A percentile compares a stretch with the other conserved stretches of the same genome.
Evolutionary conservation across 2,888 invertebrate genomes (phyloP).

Genomic region (Parascotia fuliginaria): DNA sequence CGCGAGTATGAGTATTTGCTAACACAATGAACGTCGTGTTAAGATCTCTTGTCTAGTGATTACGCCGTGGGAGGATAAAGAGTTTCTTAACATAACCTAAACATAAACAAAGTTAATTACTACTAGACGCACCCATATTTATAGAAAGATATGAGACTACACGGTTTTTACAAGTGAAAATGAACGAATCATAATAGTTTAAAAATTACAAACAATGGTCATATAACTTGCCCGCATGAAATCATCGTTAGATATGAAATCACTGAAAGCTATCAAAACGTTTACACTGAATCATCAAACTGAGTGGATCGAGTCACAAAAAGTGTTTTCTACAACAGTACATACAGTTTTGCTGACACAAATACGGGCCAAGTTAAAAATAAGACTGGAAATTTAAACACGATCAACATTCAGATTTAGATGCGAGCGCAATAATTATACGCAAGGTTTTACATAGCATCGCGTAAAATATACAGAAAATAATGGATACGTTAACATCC

Average conservation of each 20-base stretch:
- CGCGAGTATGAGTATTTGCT: too few species aligned
- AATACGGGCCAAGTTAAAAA: constrained; percentile 59
- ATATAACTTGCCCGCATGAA: constrained; percentile 30
- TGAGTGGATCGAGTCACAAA: constrained; percentile 13
- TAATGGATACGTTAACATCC: too few species aligned
- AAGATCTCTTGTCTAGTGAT: constrained; percentile 15
- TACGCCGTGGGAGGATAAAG: constrained; percentile 13
- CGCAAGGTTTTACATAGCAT: constrained; percentile 4
- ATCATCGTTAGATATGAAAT: constrained; percentile 43
- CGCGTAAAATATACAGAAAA: too few species aligned
- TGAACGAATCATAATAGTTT: not conserved
- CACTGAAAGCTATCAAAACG: constrained; percentile 37
- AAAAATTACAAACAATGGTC: not conserved
- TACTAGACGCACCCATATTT: not conserved
- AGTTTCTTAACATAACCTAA: not conserved
- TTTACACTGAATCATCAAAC: constrained; percentile 29
- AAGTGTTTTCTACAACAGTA: constrained; percentile 37
- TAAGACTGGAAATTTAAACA: constrained; percentile 52
- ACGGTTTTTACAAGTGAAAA: not conserved
- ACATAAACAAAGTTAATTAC: constrained; percentile 12
- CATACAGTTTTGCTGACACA: constrained; percentile 52
- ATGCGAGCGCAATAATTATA: constrained; percentile 30
- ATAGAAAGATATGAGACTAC: not conserved
- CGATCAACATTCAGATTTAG: constrained; percentile 45
- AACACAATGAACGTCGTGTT: constrained; percentile 17